Conservation (phyloP, 53 echinoderm and acorn worm species). For the Echinometra lucunter region DNA sequence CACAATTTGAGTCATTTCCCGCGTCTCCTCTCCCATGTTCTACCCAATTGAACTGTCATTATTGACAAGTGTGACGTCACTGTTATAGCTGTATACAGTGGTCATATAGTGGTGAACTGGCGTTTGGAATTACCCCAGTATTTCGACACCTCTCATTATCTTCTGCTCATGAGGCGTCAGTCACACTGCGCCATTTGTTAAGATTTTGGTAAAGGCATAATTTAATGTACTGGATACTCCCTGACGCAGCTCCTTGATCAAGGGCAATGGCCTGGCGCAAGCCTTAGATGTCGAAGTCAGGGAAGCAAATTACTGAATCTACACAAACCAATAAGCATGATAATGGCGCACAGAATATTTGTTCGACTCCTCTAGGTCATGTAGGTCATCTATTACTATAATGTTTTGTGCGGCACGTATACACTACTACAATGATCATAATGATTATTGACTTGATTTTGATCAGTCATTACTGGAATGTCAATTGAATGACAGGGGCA, state of each 20-base stretch:
- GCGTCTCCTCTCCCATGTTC: neutral
- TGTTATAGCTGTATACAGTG: neutral
- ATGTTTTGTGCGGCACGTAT: too few relatives aligned
- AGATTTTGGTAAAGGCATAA: too few relatives aligned
- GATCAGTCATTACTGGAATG: too few relatives aligned
- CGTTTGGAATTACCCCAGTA: neutral
- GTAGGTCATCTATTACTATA: too few relatives aligned
- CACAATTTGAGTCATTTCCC: conserved; percentile 62
- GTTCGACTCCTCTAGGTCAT: neutral
- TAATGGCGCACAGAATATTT: neutral
- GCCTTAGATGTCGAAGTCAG: neutral
- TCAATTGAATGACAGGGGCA: too few relatives aligned
- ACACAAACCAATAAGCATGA: neutral
- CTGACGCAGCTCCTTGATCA: neutral
- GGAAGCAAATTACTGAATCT: neutral
- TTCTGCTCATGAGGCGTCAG: neutral
- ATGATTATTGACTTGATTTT: too few relatives aligned
- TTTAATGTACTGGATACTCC: neutral
- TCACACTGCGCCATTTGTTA: too few relatives aligned
- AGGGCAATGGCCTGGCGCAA: neutral
- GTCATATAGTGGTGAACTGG: neutral
- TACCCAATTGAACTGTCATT: neutral
- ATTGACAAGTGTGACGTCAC: conserved; percentile 23
- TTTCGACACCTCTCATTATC: neutral
- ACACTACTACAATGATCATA: too few relatives aligned